Base-by-base conservation (phyloP, 1,140 invertebrate genomes). In the Platorchestia sp. region DNA sequence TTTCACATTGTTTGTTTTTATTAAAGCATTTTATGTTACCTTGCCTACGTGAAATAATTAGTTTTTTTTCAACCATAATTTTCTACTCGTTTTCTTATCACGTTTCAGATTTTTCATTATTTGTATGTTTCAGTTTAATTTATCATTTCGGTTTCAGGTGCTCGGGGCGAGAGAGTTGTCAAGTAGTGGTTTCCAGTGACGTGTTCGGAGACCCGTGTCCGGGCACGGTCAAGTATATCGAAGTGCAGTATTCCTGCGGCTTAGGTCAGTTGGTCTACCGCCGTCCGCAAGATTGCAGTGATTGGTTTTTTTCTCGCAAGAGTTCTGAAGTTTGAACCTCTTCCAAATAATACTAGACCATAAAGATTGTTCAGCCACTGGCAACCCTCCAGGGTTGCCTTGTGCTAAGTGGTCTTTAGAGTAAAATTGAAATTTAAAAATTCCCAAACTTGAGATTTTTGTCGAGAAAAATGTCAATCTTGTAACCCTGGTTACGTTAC, bases 121-220 rank as follows among this genome's bases (percentile, higher is more conserved):
- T 95, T 95, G 91, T 90, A 53, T 89, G n/a, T 95, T 96, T 89
- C 0, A n/a, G 43, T 41, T 96, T 45, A 36, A 43, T 95, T 89
- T 90, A 22, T 36, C 10, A 75, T 96, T 89, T 95, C 51, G 40
- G 59, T 95, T 91, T 91, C 96, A 96, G 96, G 51, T 96, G 96
- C 91, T 95, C 95, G 45, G 95, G 95, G 41, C 16, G 96, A 91
- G 96, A 96, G 45, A 96, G 59, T 97, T 99, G 99, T 98, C 98
- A 98, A 97, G 98, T 99, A 97, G 97, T 98, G 96, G 99, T 99
- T 42, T 98, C 98, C 96, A 99, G 98, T 95, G 98, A 97, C 96
- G 98, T 98, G 97, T 99, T 99, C 97, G 98, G 98, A 45, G 99
- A 99, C 97, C 99, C 99, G 75, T 99, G 99, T 97, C 98, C 98